phyloP scores from a whole-genome alignment of 92 coral and sea anemone species.

The Bergia sp. region DNA sequence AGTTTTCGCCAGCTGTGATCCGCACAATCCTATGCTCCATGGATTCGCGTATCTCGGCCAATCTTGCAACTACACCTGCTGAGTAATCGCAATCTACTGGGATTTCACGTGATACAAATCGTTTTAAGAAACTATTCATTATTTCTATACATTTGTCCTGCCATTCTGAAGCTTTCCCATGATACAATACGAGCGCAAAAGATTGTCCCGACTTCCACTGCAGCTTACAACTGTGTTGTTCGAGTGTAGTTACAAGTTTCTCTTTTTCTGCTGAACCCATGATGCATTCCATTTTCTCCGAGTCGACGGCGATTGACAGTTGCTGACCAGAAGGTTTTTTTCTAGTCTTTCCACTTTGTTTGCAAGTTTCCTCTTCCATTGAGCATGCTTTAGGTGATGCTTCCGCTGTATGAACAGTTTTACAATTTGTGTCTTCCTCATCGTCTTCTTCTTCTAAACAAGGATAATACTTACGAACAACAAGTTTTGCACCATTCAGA shows the following conservation, averaged over 20 bases:
- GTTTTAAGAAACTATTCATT: constrained; percentile 21
- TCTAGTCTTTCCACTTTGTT: neutral
- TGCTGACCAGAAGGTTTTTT: constrained; percentile 41
- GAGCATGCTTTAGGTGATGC: neutral
- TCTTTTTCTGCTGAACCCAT: constrained; percentile 29
- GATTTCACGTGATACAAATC: constrained; percentile 45
- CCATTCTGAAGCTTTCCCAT: constrained; percentile 45
- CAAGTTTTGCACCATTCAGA: constrained; percentile 53
- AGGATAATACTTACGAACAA: constrained; percentile 51
- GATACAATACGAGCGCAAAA: constrained; percentile 49
- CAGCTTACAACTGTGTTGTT: constrained; percentile 36
- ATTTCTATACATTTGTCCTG: constrained; percentile 46
- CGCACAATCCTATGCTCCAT: neutral
- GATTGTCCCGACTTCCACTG: constrained; percentile 46
- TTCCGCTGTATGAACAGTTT: neutral
- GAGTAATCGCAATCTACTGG: constrained; percentile 51
- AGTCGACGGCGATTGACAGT: constrained; percentile 64
- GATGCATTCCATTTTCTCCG: constrained; percentile 72
- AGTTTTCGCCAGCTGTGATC: constrained; percentile 10
- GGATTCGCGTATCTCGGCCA: constrained; percentile 50
- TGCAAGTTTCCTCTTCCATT: neutral
- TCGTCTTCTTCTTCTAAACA: constrained; percentile 43
- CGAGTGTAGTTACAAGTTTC: constrained; percentile 51
- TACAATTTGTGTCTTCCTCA: neutral
- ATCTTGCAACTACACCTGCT: constrained; percentile 53